phyloP scores from a whole-genome alignment of 1,140 invertebrate genomes.

The Lordiphosa collinella region DNA sequence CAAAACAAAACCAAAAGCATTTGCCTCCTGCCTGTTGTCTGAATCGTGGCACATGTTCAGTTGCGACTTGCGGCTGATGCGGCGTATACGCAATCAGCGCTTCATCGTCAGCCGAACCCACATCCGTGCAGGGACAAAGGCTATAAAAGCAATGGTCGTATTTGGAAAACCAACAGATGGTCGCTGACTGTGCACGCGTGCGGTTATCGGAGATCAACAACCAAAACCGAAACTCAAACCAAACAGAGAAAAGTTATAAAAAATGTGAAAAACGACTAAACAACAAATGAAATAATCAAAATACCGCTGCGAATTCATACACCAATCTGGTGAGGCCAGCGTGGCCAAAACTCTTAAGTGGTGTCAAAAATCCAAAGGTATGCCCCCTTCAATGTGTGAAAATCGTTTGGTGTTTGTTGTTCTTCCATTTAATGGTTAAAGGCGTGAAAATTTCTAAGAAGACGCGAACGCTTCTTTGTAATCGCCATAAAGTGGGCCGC shows the following conservation, averaged over 20 bases:
- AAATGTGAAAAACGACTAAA: constrained; percentile 15
- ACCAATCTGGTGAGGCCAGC: constrained; percentile 14
- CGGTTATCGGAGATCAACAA: constrained; percentile 60
- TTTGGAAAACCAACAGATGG: constrained; percentile 68
- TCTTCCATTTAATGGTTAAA: constrained; percentile 52
- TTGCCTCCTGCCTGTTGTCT: constrained; percentile 17
- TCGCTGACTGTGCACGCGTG: constrained; percentile 63
- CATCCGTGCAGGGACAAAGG: constrained; percentile 12
- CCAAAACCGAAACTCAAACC: constrained; percentile 7
- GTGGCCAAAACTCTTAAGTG: background rate
- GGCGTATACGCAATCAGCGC: constrained; percentile 64
- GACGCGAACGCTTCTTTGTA: constrained; percentile 12
- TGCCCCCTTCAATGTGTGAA: constrained; percentile 24
- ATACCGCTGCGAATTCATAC: constrained; percentile 23
- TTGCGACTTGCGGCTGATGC: constrained; percentile 50
- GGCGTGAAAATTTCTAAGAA: constrained; percentile 52
- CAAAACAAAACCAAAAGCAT: constrained; percentile 53
- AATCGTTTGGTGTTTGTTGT: constrained; percentile 46
- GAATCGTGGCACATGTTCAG: constrained; percentile 32
- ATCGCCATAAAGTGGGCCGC: constrained; percentile 14
- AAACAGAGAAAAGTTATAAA: constrained; percentile 41
- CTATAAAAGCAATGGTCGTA: constrained; percentile 53
- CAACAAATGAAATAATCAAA: constrained; percentile 16
- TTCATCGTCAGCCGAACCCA: background rate
- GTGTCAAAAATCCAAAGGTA: constrained; percentile 36